phyloP scores from a whole-genome alignment of 2,113 vertebrate genomes.

The Oriolus oriolus region DNA sequence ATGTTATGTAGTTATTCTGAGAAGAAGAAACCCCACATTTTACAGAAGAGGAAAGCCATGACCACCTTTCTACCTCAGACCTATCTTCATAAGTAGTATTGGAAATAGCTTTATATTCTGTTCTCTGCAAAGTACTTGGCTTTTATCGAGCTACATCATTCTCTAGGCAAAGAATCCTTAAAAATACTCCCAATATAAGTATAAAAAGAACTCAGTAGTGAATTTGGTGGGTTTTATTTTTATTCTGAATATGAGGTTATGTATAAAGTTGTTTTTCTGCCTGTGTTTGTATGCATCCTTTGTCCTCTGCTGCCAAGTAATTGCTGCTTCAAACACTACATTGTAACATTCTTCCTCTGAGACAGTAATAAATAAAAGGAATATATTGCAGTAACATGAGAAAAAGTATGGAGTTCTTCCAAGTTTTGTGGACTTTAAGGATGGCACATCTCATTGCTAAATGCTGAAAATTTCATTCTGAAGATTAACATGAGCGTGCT shows the following conservation, averaged over 20 bases:
- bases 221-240: conserved; percentile 76
- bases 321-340: conserved; percentile 77
- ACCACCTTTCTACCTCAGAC: conserved; percentile 99
- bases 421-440: conserved; percentile 78
- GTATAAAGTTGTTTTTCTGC: conserved; percentile 74
- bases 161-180: conserved; percentile 66
- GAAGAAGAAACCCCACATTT: conserved; percentile 71
- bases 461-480: conserved; percentile 79
- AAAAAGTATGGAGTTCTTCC: conserved; percentile 79
- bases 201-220: conserved; percentile 68
- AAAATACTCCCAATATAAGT: conserved; percentile 55
- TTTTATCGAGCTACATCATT: conserved; percentile 68
- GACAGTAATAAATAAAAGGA: conserved; percentile 76
- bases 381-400: conserved; percentile 73
- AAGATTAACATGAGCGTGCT: conserved; percentile 68
- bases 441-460: conserved; percentile 77
- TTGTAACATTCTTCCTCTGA: conserved; percentile 74
- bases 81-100: conserved; percentile 79
- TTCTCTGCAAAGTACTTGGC: conserved; percentile 62
- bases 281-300: conserved; percentile 72
- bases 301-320: conserved; percentile 75
- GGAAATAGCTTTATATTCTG: conserved; percentile 74
- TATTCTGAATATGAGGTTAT: conserved; percentile 68
- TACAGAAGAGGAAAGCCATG: conserved; percentile 94
- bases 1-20: conserved; percentile 76